A percentile compares a stretch with the other conserved stretches of the same genome.
Evolutionary conservation across 2,113 vertebrate species (phyloP).

Genomic region (Montifringilla adamsi): DNA sequence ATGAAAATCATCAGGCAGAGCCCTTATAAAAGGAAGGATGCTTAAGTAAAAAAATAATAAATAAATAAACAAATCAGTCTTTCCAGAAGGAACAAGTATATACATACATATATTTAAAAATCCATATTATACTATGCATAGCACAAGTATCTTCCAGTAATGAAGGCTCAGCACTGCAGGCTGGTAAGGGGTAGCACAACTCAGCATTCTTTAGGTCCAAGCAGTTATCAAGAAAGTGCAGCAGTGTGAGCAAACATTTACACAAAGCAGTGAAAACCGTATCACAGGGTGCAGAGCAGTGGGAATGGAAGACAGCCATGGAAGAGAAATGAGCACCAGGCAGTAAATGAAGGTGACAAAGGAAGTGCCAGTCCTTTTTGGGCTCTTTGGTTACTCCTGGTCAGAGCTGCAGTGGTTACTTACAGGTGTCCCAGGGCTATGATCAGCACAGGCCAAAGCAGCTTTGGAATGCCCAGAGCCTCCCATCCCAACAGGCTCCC

Average conservation of each 20-base stretch:
- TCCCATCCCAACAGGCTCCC: neutral
- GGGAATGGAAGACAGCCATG: conserved; percentile 29
- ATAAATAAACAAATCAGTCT: neutral
- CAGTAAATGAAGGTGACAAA: neutral
- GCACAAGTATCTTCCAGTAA: neutral
- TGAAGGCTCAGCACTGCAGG: neutral
- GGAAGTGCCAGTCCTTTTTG: neutral
- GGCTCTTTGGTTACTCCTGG: neutral
- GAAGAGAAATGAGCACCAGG: neutral
- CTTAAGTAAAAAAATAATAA: neutral
- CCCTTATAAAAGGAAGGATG: neutral
- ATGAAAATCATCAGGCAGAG: neutral
- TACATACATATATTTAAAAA: neutral
- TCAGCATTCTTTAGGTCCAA: neutral
- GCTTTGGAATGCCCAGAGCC: neutral
- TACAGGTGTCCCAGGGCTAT: neutral
- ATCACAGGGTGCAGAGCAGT: neutral
- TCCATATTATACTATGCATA: neutral
- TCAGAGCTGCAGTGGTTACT: neutral
- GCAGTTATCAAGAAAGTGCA: neutral
- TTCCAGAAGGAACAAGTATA: neutral
- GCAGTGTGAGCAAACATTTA: conserved; percentile 11
- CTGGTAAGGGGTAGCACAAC: neutral
- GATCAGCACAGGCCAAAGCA: neutral
- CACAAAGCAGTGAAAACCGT: neutral